Evolutionary conservation across 2,888 invertebrate genomes (phyloP).

Genomic region (Luperina nickerlii): DNA sequence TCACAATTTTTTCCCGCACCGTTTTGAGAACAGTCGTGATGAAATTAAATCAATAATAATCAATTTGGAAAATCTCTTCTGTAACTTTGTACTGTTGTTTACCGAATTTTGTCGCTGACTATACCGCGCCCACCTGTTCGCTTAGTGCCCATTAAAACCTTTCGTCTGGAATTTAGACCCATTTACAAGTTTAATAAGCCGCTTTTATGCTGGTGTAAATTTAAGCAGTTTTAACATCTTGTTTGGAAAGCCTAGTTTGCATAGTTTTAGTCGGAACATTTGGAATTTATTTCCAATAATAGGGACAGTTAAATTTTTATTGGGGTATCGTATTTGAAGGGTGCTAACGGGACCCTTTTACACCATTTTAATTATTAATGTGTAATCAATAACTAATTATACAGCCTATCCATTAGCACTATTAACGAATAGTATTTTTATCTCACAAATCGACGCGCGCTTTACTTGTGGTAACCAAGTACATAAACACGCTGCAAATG

Average conservation of each 20-base stretch:
- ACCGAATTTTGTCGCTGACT: neutral
- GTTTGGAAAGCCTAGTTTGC: neutral
- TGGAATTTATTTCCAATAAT: neutral
- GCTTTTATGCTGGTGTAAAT: neutral
- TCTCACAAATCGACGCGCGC: too few relatives aligned
- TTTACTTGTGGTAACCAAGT: too few relatives aligned
- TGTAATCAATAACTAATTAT: neutral
- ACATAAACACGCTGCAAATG: too few relatives aligned
- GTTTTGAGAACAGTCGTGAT: too few relatives aligned
- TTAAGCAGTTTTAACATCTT: conserved; percentile 12
- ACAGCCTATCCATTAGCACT: neutral
- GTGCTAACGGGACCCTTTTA: neutral
- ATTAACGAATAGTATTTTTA: neutral
- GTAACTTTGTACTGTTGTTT: neutral
- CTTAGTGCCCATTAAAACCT: conserved; percentile 18
- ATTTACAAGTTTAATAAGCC: conserved; percentile 20
- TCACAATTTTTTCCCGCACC: too few relatives aligned
- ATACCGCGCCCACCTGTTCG: neutral
- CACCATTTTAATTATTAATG: neutral
- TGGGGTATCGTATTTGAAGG: neutral
- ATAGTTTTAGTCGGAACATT: neutral
- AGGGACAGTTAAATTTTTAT: neutral
- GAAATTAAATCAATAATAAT: neutral
- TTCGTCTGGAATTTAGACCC: conserved; percentile 12
- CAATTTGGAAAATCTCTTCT: neutral